These are phyloP conservation scores for Phodopus roborovskii DNA, from an alignment of 2,113 vertebrate species.

Conservation along the genomic window DNA sequence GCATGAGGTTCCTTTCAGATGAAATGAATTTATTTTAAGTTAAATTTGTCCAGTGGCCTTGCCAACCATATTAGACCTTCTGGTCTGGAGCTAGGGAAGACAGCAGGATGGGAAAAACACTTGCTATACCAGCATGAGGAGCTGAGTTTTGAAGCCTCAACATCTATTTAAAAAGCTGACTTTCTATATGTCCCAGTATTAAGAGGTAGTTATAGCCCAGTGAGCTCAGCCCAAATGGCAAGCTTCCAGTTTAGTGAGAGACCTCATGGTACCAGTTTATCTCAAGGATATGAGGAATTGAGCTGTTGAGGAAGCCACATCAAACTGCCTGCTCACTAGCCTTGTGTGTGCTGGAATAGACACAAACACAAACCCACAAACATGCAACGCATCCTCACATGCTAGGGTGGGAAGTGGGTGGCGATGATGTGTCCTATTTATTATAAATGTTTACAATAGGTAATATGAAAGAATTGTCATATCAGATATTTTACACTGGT, in stretches of 20 bases:
- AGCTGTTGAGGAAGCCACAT: no score
- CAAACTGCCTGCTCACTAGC: no score
- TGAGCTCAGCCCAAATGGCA: background rate
- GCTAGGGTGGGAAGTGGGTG: background rate
- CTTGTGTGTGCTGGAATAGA: background rate
- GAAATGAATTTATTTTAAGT: slow-evolving; percentile 56
- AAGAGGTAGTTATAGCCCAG: background rate
- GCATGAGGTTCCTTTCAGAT: slow-evolving; percentile 68
- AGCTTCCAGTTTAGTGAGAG: background rate
- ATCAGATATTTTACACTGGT: slow-evolving; percentile 37
- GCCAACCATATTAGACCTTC: slow-evolving; percentile 65
- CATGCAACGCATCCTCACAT: background rate
- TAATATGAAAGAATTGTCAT: slow-evolving; percentile 24
- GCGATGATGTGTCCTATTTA: background rate
- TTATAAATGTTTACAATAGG: slow-evolving; percentile 46
- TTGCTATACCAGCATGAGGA: background rate
- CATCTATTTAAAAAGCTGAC: background rate
- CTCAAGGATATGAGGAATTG: no score
- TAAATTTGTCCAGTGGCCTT: slow-evolving; percentile 61
- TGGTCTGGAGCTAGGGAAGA: background rate
- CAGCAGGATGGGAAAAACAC: no score
- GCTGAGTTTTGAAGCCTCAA: no score
- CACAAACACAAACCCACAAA: background rate
- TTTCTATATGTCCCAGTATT: background rate
- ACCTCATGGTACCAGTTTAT: no score